Evolutionary conservation across 2,113 vertebrate genomes (phyloP).

Genomic region (Elephas maximus): DNA sequence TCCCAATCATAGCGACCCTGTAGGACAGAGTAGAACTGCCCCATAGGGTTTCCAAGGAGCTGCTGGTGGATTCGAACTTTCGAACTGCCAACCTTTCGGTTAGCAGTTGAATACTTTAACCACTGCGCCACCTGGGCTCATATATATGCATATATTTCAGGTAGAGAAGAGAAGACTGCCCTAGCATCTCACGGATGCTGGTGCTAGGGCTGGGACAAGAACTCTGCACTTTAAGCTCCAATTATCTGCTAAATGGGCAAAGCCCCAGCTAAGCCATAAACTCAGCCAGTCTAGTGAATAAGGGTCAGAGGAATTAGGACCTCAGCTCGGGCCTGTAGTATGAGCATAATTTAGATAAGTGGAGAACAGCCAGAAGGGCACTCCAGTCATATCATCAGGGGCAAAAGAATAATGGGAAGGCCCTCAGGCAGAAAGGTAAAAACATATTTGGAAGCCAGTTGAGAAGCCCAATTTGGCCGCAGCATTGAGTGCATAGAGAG

Average conservation of each 20-base stretch:
- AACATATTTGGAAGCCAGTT: neutral
- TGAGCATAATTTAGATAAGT: neutral
- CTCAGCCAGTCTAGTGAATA: constrained; percentile 26
- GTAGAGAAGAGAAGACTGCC: neutral
- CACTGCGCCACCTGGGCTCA: too few relatives aligned
- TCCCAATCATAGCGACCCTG: too few relatives aligned
- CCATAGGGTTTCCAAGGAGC: too few relatives aligned
- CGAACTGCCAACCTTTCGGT: too few relatives aligned
- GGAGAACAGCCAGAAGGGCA: constrained; percentile 2
- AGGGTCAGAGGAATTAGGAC: neutral
- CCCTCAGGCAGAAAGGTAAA: constrained; percentile 15
- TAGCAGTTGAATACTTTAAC: too few relatives aligned
- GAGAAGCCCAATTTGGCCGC: neutral
- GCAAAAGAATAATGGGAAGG: neutral
- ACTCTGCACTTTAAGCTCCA: constrained; percentile 44
- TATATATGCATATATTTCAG: neutral
- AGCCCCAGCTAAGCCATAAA: neutral
- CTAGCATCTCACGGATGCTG: neutral
- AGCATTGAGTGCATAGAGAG: neutral
- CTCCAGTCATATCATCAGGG: neutral
- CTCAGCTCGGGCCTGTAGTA: neutral
- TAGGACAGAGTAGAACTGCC: too few relatives aligned
- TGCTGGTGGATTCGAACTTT: too few relatives aligned
- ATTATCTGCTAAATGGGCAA: neutral
- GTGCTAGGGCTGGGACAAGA: neutral